Base-by-base conservation (phyloP, 2,797 vertebrate genomes). In the Psittacula echo region DNA sequence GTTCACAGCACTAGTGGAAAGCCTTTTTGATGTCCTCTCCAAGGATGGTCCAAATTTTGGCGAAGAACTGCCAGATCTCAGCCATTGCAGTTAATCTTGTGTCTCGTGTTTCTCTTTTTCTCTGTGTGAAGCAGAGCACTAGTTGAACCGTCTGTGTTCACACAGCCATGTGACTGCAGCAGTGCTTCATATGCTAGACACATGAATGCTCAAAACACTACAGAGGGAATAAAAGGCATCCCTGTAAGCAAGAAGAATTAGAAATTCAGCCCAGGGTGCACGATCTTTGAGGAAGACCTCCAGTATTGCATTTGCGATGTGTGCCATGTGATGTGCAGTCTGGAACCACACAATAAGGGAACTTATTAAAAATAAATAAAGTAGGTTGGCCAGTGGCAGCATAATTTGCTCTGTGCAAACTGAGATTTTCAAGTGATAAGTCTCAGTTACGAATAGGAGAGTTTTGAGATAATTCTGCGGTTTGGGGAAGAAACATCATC, bases 361-460 rank as follows among this genome's bases (percentile, higher is more conserved):
- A 78, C 13, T 26, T 77, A 50, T 67, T 71, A 89, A 94, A 93
- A 95, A 58, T 18, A 85, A 78, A 32, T 41, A 16, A 75, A 60
- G 67, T 24, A 18, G 9, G 4, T 45, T 86, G 81, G 11, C 15
- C 72, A 74, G 29, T 26, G 45, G 72, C 14, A 56, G n/a, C 34
- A 24, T 30, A n/a, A 66, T 53, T 56, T 75, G 9, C 9, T 41
- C 48, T 3, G 13, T 77, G 56, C 13, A 92, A 93, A 91, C 9
- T 47, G 71, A 91, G 44, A 92, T 92, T 94, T 94, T 91, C n/a
- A 78, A 95, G 89, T 67, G 48, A 24, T 67, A 70, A 48, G 10
- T 21, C 20, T 64, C 14, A 2, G 42, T n/a, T 73, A 70, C 42
- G 62, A 90, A 75, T 32, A 11, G 66, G 54, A 44, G 34, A 56